These are phyloP conservation scores for Tychaedon coryphoeus DNA, from an alignment of 2,113 vertebrate genomes.

Conservation along the genomic window DNA sequence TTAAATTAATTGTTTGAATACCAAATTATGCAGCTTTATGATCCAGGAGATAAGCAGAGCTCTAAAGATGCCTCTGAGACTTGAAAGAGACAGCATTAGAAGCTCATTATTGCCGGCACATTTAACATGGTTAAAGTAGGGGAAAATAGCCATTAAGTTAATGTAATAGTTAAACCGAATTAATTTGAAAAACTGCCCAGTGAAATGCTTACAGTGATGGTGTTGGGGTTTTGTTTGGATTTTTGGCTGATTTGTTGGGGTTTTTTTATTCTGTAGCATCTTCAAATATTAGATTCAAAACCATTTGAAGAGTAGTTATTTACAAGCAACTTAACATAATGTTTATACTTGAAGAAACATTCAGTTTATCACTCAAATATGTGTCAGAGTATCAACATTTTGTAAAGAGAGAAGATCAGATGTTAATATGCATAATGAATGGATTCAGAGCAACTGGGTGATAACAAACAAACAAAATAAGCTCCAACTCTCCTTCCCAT, in stretches of 20 bases:
- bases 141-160: constrained; percentile 83
- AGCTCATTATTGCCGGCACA: constrained; percentile 81
- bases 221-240: neutral
- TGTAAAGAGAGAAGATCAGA: constrained; percentile 14
- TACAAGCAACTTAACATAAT: neutral
- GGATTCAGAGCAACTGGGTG: neutral
- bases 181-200: constrained; percentile 77
- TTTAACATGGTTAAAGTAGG: constrained; percentile 83
- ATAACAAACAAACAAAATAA: neutral
- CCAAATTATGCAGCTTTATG: constrained; percentile 84
- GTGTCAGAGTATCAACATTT: neutral
- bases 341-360: neutral
- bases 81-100: constrained; percentile 77
- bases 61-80: constrained; percentile 83
- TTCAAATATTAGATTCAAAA: constrained; percentile 13
- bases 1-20: constrained; percentile 85
- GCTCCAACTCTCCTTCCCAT: neutral
- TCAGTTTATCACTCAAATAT: neutral
- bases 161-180: constrained; percentile 83
- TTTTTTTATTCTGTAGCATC: neutral
- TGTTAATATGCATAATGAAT: constrained; percentile 7
- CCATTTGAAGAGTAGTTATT: neutral
- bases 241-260: neutral
- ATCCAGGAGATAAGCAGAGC: constrained; percentile 80
- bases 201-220: constrained; percentile 53